Base-by-base conservation (phyloP, 2,797 vertebrate genomes). In the Etheostoma nigrum region DNA sequence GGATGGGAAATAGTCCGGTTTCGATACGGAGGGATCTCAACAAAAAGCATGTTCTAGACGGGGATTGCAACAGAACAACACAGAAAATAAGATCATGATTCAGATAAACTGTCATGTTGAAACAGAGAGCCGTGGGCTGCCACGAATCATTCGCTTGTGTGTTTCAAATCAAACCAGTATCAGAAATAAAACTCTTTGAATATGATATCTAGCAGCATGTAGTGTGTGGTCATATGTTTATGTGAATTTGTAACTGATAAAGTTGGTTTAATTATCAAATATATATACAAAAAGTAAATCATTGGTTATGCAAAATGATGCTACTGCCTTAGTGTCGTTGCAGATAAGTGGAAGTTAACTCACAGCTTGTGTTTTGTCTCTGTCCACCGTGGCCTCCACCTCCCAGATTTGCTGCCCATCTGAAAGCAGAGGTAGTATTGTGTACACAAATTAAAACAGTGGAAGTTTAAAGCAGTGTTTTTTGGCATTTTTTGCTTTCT, bases 401-500 rank as follows among this genome's bases (percentile, higher is more conserved):
- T 99, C 97, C 98, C 98, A 99, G 88, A 98, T 96, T 70, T 99
- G 96, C 87, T 96, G 94, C 12, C 97, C 98, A 89, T 97, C 98
- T 99, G 78, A 72, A 91, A 84, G 23, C 12, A 84, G 44, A 76
- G 8, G 9, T 1, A 72, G 48, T 4, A 30, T 9, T 79, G 21
- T 11, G n/a, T 47, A 4, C 2, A 61, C 19, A 13, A 2, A 25
- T 73, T 49, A 76, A 52, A 27, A 8, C 23, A 51, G 18, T 5
- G 23, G 19, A 23, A 23, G 2, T 49, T 21, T 58, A 4, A 40
- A 42, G 15, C 7, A 15, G 15, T 7, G 10, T 57, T 65, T 68
- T 78, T 42, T 21, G 0, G 12, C 5, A 23, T 18, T 27, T 4
- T 61, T 62, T 44, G 30, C 14, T 65, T 48, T 40, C 18, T 55